Base-by-base conservation (phyloP, 2,113 vertebrate genomes). In the Macrotis lagotis region DNA sequence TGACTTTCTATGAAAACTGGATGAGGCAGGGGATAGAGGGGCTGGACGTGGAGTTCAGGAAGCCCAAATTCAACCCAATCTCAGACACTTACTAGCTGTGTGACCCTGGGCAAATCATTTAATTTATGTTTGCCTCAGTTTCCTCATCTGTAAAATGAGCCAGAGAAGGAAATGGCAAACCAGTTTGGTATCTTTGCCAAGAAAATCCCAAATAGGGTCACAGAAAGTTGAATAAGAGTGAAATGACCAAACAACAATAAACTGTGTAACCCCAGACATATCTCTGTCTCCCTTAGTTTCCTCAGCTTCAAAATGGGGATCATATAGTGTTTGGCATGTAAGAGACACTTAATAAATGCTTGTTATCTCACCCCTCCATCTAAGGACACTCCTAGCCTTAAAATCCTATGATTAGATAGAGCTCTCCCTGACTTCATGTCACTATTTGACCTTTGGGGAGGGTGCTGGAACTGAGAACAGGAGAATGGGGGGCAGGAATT, bases 401-500 rank as follows among this genome's bases (percentile, higher is more conserved):
- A 44, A 83, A 83, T 44, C 66, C n/a, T 44, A 22, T 19, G 66
- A 74, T n/a, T n/a, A n/a, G 66, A 74, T 74, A 5, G 37, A 24
- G 37, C 7, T 19, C 16, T 83, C 66, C 22, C 37, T 44, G n/a
- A 2, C 53, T 49, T 25, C 25, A 26, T 7, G 37, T 3, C 25
- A 44, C 48, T 55, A 96, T n/a, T 94, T 51, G 66, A 53, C 94
- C 37, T 7, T 94, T 96, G 96, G 90, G 52, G 88, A 83, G 91
- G 94, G 53, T 90, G 89, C 95, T 95, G 95, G 94, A 97, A 14
- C 48, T 51, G 88, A 95, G 90, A 92, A 48, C 49, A 53, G 93
- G 96, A 97, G 47, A 51, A 96, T 93, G n/a, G 48, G 89, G 47
- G 92, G 94, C 53, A 88, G 93, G 66, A 66, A 89, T 94, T 95